phyloP scores from a whole-genome alignment of 1,140 invertebrate genomes.

The Tetramorium parvispinum region DNA sequence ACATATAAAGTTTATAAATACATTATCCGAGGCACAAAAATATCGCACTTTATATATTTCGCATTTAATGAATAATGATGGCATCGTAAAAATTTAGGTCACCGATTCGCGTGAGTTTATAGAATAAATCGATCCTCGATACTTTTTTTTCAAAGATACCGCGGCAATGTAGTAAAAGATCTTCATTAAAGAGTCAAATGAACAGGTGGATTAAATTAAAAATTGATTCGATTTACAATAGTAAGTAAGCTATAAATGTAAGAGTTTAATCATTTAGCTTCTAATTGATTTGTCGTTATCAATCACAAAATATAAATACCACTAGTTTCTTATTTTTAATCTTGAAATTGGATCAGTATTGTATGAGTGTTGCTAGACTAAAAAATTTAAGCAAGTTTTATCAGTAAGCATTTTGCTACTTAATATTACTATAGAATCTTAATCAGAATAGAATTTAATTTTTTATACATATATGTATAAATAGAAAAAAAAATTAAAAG shows the following conservation, averaged over 20 bases:
- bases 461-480: not conserved
- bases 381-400: not conserved
- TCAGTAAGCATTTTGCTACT: not conserved
- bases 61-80: constrained; percentile 29
- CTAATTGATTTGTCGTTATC: not conserved
- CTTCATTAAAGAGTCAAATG: not conserved
- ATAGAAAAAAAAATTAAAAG: not conserved
- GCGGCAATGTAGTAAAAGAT: not conserved
- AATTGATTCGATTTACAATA: not conserved
- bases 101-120: not conserved
- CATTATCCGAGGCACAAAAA: constrained; percentile 4
- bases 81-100: constrained; percentile 7
- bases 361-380: not conserved
- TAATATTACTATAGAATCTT: not conserved
- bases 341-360: no score
- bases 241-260: constrained; percentile 2
- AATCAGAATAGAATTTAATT: constrained; percentile 5
- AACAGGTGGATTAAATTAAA: constrained; percentile 4
- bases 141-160: not conserved
- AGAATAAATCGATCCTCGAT: constrained; percentile 3
- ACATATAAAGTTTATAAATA: constrained; percentile 21
- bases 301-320: not conserved
- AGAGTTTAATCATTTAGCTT: not conserved
- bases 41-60: constrained; percentile 5
- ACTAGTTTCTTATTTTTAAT: not conserved